Evolutionary conservation across 2,888 invertebrate species (phyloP), one percentile per base, ranked within the genome.

Genomic region (Drosophila barbarae): DNA sequence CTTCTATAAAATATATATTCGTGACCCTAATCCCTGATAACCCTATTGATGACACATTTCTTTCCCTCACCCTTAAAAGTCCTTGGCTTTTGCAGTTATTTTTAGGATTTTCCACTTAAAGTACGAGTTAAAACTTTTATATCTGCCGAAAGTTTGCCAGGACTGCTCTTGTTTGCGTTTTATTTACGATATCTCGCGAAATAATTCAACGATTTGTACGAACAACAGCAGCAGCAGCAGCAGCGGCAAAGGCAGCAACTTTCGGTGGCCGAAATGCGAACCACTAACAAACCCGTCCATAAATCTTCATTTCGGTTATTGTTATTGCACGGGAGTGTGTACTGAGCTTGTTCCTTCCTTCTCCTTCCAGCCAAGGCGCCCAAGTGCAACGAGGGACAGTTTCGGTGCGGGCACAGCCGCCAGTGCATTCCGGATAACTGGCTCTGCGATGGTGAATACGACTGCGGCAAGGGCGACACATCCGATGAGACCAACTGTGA

Each of bases 381-480:
- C 53, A 89, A 91, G 71, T 94, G 94, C 90, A 91, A 91, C 77
- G 90, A 91, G 72, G 93, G 92, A 18, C 94, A 94, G 90, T 96
- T 96, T 90, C 92, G 93, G 69, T 97, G 97, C 89, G 90, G 89
- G 66, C 89, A 90, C 71, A 93, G 93, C 74, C 92, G 92, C 60
- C 93, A 93, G 88, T 96, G 95, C 90, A 92, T 96, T 85, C 94
- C 95, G 71, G 90, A 90, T 64, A 92, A 93, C 80, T 95, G 95
- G 94, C 91, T 93, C 73, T 95, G 95, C 90, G 95, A 95, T 90
- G 93, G 93, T 52, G 94, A 94, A 87, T 90, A 90, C 39, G 95
- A 95, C 90, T 95, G 95, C 89, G 94, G 94, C n/a, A 90, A 95
- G 88, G 95, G 94, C 84, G 94, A 95, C 88, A 91, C 91, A 79